Evolutionary conservation across 2,888 invertebrate genomes (phyloP).

Genomic region (Lasioglossum lativentre): DNA sequence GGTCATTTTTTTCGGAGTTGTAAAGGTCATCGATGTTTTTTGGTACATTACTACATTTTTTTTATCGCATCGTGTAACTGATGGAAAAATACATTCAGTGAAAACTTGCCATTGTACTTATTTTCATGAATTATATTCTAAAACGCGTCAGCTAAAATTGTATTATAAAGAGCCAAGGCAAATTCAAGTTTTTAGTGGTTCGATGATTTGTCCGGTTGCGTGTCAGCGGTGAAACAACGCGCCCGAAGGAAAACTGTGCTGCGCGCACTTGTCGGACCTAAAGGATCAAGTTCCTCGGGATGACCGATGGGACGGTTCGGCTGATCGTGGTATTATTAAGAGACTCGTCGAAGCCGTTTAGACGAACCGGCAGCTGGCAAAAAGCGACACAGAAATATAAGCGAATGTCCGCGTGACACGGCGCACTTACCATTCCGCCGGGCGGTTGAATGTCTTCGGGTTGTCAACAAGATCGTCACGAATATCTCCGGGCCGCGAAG

Average conservation of each 20-base stretch:
- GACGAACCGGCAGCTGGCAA: slow-evolving; percentile 9
- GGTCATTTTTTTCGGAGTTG: no score
- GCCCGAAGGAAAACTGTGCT: neutral
- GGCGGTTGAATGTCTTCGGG: slow-evolving; percentile 1
- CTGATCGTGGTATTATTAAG: neutral
- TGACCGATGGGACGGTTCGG: neutral
- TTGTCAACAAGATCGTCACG: slow-evolving; percentile 24
- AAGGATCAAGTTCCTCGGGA: neutral
- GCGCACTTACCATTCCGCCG: slow-evolving; percentile 28
- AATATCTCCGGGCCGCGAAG: neutral
- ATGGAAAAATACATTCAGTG: no score
- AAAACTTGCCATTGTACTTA: no score
- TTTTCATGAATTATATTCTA: no score
- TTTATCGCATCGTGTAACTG: no score
- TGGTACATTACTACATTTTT: no score
- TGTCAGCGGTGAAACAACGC: neutral
- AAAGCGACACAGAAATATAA: slow-evolving; percentile 13
- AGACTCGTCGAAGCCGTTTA: slow-evolving; percentile 4
- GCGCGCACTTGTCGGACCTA: neutral
- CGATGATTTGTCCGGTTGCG: neutral
- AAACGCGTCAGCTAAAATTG: no score
- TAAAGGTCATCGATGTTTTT: no score
- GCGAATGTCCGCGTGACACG: slow-evolving; percentile 10
- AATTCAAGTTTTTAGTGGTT: neutral
- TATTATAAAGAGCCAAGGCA: neutral